phyloP scores from a whole-genome alignment of 1,140 invertebrate genomes.

The Caerostris extrusa region DNA sequence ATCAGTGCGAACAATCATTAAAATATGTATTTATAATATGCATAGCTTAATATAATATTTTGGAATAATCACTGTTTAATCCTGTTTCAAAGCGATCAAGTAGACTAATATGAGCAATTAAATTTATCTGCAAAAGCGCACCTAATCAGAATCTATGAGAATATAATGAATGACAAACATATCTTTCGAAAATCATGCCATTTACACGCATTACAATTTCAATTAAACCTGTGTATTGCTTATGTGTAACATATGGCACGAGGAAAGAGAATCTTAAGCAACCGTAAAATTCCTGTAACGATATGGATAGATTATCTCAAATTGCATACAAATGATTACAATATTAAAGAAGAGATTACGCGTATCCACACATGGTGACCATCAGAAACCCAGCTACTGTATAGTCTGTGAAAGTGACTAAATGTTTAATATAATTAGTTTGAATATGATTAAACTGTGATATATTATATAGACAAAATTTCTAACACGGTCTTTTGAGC shows the following conservation, averaged over 20 bases:
- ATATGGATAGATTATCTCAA: constrained; percentile 39
- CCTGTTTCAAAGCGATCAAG: too few relatives aligned
- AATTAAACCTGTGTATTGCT: not conserved
- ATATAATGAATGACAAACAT: not conserved
- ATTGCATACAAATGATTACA: not conserved
- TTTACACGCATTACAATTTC: not conserved
- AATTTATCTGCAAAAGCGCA: too few relatives aligned
- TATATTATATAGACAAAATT: too few relatives aligned
- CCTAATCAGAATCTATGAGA: too few relatives aligned
- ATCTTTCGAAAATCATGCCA: not conserved
- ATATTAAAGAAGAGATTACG: constrained; percentile 48
- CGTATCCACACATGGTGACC: constrained; percentile 21
- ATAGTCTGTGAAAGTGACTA: not conserved
- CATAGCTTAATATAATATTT: too few relatives aligned
- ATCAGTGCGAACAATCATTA: too few relatives aligned
- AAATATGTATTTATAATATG: too few relatives aligned
- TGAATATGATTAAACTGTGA: too few relatives aligned
- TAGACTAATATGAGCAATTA: too few relatives aligned
- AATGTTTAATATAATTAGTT: too few relatives aligned
- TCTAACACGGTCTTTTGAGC: too few relatives aligned
- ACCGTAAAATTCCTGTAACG: not conserved
- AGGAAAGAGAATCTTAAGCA: constrained; percentile 20
- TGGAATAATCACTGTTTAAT: too few relatives aligned
- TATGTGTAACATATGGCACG: not conserved
- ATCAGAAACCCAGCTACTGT: not conserved